These are phyloP conservation scores for Pocillopora grandis DNA, from an alignment of 92 coral and sea anemone genomes.

Conservation along the genomic window DNA sequence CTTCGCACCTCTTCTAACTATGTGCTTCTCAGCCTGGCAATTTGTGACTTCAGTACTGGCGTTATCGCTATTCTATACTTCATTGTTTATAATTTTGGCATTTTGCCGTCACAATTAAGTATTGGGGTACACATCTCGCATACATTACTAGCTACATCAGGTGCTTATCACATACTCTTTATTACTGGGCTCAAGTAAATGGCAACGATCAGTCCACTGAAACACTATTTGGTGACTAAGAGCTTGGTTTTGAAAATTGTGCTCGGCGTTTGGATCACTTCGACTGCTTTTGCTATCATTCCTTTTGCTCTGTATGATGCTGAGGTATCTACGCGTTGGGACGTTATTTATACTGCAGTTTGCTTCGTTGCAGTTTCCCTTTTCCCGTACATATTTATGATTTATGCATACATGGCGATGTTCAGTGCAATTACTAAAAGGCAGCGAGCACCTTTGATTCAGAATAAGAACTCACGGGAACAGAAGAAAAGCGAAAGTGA, in stretches of 20 bases:
- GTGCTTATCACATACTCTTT: slow-evolving; percentile 63
- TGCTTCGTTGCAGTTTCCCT: slow-evolving; percentile 51
- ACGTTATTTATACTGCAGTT: slow-evolving; percentile 48
- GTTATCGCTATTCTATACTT: background rate
- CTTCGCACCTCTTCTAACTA: slow-evolving; percentile 6
- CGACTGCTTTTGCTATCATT: slow-evolving; percentile 46
- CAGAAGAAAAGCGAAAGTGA: background rate
- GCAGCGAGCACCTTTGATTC: background rate
- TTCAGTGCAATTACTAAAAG: slow-evolving; percentile 35
- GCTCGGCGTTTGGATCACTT: slow-evolving; percentile 48
- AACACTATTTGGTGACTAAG: slow-evolving; percentile 57
- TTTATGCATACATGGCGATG: slow-evolving; percentile 49
- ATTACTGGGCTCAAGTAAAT: slow-evolving; percentile 66
- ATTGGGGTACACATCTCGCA: slow-evolving; percentile 8
- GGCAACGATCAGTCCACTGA: slow-evolving; percentile 62
- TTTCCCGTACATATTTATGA: slow-evolving; percentile 56
- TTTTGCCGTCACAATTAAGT: background rate
- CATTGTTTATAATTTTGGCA: background rate
- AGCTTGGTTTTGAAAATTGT: slow-evolving; percentile 26
- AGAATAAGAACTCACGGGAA: background rate
- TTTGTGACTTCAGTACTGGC: slow-evolving; percentile 1
- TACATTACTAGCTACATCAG: slow-evolving; percentile 48
- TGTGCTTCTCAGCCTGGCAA: background rate
- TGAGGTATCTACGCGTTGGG: background rate
- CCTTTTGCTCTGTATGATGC: slow-evolving; percentile 42